Base-by-base conservation (phyloP, 2,113 vertebrate genomes). In the Pelmatolapia mariae region DNA sequence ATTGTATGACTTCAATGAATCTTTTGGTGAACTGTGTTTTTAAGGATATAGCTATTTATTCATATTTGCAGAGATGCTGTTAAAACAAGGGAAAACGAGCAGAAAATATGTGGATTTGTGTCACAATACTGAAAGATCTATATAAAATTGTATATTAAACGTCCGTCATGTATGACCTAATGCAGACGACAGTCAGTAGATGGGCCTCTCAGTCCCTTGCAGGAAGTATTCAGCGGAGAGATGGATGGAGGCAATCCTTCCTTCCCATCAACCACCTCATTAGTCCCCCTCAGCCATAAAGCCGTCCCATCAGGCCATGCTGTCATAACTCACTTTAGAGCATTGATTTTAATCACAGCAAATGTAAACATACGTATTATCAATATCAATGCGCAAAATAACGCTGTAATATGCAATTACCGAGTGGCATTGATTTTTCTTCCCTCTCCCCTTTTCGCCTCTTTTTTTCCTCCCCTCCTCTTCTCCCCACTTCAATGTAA, bases 341-440 rank as follows among this genome's bases (percentile, higher is more conserved):
- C 96, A 96, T 97, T 97, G 97, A 97, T 97, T 98, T 97, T 97
- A 97, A 98, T 97, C 96, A 97, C 93, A 13, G 79, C 96, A 95
- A 98, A 97, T 97, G 97, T 97, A 98, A 98, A 98, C 97, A 97
- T 83, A 95, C 97, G 96, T 97, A 97, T 98, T 98, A 98, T 97
- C 97, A 98, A 97, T 97, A 98, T 96, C 97, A 96, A 96, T 97
- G 96, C 96, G 94, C 96, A 97, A 98, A 97, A 97, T 97, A 97
- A 97, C 93, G 96, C 96, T 96, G 97, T 98, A 98, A 98, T 98
- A 98, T 97, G 97, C 97, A 98, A 98, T 98, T 98, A 98, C 97
- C 95, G 95, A 92, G 93, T 93, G 94, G 90, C 97, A 98, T 98
- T 97, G 98, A 98, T 98, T 97, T 97, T 97, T 96, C 81, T 89